phyloP scores from a whole-genome alignment of 2,797 vertebrate species.

The Betta splendens region DNA sequence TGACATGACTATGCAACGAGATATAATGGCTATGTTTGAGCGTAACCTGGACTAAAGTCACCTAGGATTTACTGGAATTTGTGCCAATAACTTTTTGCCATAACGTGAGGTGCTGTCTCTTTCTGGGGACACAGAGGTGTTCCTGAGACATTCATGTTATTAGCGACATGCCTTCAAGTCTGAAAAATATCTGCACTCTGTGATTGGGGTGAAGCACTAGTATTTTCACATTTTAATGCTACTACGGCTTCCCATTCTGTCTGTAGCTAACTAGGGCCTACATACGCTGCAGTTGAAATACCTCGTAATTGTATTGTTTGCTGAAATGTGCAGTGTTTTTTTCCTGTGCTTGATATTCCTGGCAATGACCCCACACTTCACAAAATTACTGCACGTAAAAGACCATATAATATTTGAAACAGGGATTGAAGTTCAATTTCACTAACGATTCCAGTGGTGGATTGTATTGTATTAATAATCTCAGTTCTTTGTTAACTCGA shows the following conservation, averaged over 20 bases:
- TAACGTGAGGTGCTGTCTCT: not conserved
- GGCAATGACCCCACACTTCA: constrained; percentile 7
- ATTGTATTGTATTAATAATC: constrained; percentile 23
- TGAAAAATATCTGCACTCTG: constrained; percentile 40
- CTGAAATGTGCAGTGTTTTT: constrained; percentile 23
- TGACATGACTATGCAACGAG: constrained; percentile 89
- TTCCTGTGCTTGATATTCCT: constrained; percentile 15
- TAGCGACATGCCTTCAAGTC: constrained; percentile 5
- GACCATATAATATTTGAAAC: not conserved
- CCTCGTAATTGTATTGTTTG: constrained; percentile 33
- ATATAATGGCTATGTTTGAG: constrained; percentile 93
- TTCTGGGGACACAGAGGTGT: constrained; percentile 7
- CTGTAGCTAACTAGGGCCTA: not conserved
- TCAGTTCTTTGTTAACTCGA: constrained; percentile 36
- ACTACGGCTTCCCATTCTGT: constrained; percentile 10
- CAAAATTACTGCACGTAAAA: too few relatives aligned
- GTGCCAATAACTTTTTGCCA: constrained; percentile 12
- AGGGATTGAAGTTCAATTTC: constrained; percentile 17
- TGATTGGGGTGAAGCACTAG: constrained; percentile 25
- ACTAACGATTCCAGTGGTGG: constrained; percentile 25
- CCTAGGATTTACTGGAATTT: constrained; percentile 12
- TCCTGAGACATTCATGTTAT: constrained; percentile 5
- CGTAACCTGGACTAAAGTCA: constrained; percentile 81
- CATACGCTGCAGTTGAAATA: constrained; percentile 21
- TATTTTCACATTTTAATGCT: constrained; percentile 10